These are phyloP conservation scores for Ceuthmochares aereus DNA, from an alignment of 2,113 vertebrate species.

Conservation along the genomic window DNA sequence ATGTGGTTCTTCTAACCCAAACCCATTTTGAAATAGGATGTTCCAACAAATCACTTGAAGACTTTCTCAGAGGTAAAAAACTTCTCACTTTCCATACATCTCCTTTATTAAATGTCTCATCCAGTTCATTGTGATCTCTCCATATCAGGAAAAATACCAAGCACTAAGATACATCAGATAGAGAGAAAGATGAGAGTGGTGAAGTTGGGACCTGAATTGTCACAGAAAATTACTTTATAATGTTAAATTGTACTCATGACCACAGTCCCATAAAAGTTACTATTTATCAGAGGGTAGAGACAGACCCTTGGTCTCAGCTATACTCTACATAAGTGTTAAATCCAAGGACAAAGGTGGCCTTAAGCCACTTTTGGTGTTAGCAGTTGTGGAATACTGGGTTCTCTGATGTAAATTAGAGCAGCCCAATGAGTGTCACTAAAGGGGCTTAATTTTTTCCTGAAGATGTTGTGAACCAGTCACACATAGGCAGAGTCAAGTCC, in stretches of 20 bases:
- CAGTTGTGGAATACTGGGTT: not conserved
- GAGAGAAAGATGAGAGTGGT: slow-evolving; percentile 16
- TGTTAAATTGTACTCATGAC: slow-evolving; percentile 23
- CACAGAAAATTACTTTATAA: slow-evolving; percentile 31
- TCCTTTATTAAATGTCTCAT: slow-evolving; percentile 25
- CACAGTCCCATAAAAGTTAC: not conserved
- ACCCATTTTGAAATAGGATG: slow-evolving; percentile 25
- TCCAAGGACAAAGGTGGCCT: slow-evolving; percentile 8
- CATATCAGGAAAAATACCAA: slow-evolving; percentile 23
- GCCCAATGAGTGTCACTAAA: not conserved
- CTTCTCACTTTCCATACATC: slow-evolving; percentile 27
- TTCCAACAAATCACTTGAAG: slow-evolving; percentile 20
- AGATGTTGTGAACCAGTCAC: not conserved
- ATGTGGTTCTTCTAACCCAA: not conserved
- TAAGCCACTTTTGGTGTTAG: not conserved
- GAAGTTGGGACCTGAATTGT: not conserved
- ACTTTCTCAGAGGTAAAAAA: slow-evolving; percentile 18
- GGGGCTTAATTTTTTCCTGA: not conserved
- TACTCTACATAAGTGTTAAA: not conserved
- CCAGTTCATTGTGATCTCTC: slow-evolving; percentile 6
- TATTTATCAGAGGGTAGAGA: slow-evolving; percentile 8
- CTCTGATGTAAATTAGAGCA: not conserved
- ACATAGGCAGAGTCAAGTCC: not conserved
- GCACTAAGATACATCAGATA: slow-evolving; percentile 26
- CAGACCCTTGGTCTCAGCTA: not conserved